A percentile compares a stretch with the other conserved stretches of the same genome.
These are phyloP conservation scores for Psilopogon haemacephalus DNA, from an alignment of 2,113 vertebrate species.

Conservation along the genomic window DNA sequence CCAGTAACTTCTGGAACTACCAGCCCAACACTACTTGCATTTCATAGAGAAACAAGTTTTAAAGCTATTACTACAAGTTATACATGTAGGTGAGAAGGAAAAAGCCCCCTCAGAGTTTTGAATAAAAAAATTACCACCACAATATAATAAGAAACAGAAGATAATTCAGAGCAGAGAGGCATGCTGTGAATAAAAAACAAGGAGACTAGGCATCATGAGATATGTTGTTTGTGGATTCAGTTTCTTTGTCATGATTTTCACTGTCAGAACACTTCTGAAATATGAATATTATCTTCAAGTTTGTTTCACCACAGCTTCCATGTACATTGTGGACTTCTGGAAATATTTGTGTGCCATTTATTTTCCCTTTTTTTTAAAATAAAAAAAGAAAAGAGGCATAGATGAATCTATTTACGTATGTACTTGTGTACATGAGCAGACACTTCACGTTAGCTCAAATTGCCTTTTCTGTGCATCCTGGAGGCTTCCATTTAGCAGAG, in stretches of 20 bases:
- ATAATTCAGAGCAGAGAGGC: background rate
- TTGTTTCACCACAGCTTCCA: fast-evolving
- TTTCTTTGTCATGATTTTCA: background rate
- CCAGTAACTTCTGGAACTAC: background rate
- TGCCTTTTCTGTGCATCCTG: background rate
- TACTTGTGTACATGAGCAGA: fast-evolving
- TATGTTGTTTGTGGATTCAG: background rate
- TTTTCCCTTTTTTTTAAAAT: background rate
- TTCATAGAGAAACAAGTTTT: background rate
- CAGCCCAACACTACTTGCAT: background rate
- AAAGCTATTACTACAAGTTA: background rate
- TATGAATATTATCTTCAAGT: fast-evolving
- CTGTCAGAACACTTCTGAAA: background rate
- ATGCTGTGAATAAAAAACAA: background rate
- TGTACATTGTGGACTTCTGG: background rate
- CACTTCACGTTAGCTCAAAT: background rate
- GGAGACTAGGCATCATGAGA: background rate
- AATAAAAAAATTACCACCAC: background rate
- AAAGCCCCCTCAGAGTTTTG: background rate
- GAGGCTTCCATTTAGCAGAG: background rate
- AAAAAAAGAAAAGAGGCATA: background rate
- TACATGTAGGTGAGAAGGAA: background rate
- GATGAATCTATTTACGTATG: background rate
- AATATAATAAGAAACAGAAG: background rate
- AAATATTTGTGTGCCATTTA: background rate